Evolutionary conservation across 2,113 vertebrate species (phyloP), one percentile per base, ranked within the genome.

Genomic region (Pomatorhinus ruficollis): DNA sequence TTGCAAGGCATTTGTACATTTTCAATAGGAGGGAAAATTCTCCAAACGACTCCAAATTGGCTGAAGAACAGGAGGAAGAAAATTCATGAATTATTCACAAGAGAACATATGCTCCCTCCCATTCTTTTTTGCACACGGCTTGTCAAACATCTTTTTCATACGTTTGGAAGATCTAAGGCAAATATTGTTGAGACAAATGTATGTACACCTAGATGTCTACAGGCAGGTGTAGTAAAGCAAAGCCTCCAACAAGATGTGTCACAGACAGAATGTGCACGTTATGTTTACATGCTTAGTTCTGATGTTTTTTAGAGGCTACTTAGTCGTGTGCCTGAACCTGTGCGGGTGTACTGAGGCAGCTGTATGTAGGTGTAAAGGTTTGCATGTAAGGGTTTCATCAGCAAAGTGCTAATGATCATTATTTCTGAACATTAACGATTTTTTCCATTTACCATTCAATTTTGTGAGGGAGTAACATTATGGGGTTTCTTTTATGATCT

Each of bases 11-110:
- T 83, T 92, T 97, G 49, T 50, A 12, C 15, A 28, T 71, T 95
- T 93, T 63, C 76, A 87, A 28, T 33, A 54, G 42, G 24, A 59
- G 42, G 64, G 2, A 9, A 45, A 79, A 53, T 80, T 64, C 65
- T 85, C 44, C 33, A 56, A 92, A 85, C 10, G 25, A 49, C 18
- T 71, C 63, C 92, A 92, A 93, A 95, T 95, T 64, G 87, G 6
- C 56, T 90, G 25, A 66, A 84, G 47, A 87, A 65, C 54, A 89
- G 35, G 81, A 86, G 30, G 57, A 45, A 57, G 39, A 66, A 59
- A 45, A 44, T 9, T 33, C 61, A 60, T 89, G 4, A 92, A 89
- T 93, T 93, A 95, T 94, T 98, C 92, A 90, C 42, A 45, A 52
- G 64, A 44, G 54, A 77, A 30, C 23, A 86, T 66, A 83, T 56